phyloP scores from a whole-genome alignment of 2,113 vertebrate species.

The Ondatra zibethicus region DNA sequence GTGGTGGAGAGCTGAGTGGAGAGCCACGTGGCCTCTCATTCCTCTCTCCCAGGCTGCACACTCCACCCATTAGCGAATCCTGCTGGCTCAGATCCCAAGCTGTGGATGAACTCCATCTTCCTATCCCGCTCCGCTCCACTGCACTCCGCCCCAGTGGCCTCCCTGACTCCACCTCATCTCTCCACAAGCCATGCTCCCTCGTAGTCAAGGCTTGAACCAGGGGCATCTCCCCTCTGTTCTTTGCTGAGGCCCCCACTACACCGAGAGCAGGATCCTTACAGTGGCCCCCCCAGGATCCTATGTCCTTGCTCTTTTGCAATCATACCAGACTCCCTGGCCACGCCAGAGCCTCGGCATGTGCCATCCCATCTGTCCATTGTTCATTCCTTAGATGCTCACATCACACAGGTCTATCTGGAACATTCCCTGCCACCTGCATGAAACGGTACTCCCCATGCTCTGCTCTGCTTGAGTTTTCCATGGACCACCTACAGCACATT shows the following conservation, averaged over 20 bases:
- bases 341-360: background rate
- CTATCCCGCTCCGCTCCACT: no score
- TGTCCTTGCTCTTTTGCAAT: background rate
- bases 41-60: background rate
- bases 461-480: background rate
- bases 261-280: background rate
- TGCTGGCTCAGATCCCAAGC: background rate
- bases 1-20: background rate
- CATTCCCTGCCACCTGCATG: background rate
- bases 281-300: background rate
- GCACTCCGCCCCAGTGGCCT: background rate
- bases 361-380: background rate
- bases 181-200: rapidly evolving
- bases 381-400: background rate
- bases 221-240: background rate
- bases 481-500: background rate
- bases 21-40: background rate
- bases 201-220: background rate
- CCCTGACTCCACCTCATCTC: background rate
- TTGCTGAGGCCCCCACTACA: background rate
- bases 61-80: background rate
- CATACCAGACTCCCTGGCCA: background rate
- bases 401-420: background rate
- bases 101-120: background rate
- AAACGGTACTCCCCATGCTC: rapidly evolving